Conservation (phyloP, 2,888 invertebrate species). For the Linyphia triangularis region DNA sequence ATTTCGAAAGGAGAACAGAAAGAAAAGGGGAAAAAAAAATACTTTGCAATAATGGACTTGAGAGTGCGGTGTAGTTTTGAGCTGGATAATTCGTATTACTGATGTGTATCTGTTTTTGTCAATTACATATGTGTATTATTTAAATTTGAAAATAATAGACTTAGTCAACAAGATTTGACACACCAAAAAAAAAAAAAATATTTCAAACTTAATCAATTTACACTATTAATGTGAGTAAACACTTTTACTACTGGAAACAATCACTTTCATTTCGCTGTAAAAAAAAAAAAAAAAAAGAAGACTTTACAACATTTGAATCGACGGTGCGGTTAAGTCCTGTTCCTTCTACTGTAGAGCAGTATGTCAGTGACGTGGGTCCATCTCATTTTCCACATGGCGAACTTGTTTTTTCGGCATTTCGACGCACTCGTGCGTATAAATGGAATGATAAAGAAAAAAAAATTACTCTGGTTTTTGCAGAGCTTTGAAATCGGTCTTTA, state of each 20-base stretch:
- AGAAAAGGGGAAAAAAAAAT: too few relatives aligned
- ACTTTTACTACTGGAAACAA: not conserved
- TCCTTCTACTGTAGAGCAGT: not conserved
- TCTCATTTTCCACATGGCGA: conserved; percentile 60
- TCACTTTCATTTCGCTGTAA: not conserved
- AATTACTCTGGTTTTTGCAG: not conserved
- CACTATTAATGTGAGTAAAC: not conserved
- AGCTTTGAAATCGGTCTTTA: conserved; percentile 55
- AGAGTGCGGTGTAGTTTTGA: too few relatives aligned
- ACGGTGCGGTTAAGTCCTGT: conserved; percentile 6
- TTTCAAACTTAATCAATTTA: not conserved
- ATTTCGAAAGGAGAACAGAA: too few relatives aligned
- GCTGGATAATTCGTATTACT: too few relatives aligned
- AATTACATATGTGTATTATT: too few relatives aligned
- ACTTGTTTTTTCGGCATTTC: conserved; percentile 22
- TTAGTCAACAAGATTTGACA: not conserved
- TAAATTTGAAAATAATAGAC: not conserved
- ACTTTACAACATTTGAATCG: conserved; percentile 19
- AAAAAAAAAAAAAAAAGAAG: not conserved
- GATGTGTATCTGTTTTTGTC: too few relatives aligned
- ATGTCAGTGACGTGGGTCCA: conserved; percentile 29
- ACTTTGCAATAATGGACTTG: too few relatives aligned
- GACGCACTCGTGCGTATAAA: not conserved
- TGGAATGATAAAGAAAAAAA: not conserved
- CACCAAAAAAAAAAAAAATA: not conserved